phyloP scores from a whole-genome alignment of 1,140 invertebrate genomes.

The Nilaparvata lugens region DNA sequence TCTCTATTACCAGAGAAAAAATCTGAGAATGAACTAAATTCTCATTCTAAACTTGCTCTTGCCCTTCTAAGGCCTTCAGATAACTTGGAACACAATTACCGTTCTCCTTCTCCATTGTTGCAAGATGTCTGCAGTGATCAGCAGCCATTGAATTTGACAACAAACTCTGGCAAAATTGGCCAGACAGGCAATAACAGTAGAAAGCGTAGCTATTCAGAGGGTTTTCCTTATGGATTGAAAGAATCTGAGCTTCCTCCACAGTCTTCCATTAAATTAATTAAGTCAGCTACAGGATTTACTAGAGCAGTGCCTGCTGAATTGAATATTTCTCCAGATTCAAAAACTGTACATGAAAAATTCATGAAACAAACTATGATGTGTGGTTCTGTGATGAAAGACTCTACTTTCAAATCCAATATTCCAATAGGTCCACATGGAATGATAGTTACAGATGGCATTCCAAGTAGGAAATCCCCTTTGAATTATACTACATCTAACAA shows the following conservation, averaged over 20 bases:
- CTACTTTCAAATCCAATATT: too few relatives aligned
- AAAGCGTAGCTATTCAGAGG: slow-evolving; percentile 16
- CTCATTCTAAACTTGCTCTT: slow-evolving; percentile 27
- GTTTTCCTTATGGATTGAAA: slow-evolving; percentile 1
- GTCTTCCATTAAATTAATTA: too few relatives aligned
- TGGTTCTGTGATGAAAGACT: too few relatives aligned
- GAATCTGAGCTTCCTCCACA: neutral
- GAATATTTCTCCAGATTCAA: too few relatives aligned
- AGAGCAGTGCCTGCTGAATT: too few relatives aligned
- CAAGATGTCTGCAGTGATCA: slow-evolving; percentile 25
- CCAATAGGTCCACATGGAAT: neutral
- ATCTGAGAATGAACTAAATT: neutral
- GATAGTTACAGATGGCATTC: neutral
- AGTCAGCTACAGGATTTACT: too few relatives aligned
- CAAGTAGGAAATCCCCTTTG: neutral
- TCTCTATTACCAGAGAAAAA: too few relatives aligned
- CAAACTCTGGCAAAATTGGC: slow-evolving; percentile 30
- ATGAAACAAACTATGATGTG: too few relatives aligned
- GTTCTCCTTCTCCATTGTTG: too few relatives aligned
- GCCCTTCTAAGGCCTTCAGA: slow-evolving; percentile 23
- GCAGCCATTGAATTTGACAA: slow-evolving; percentile 56
- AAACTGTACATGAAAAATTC: too few relatives aligned
- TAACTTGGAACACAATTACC: too few relatives aligned
- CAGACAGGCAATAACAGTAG: neutral
- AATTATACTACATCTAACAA: too few relatives aligned